phyloP scores from a whole-genome alignment of 2,797 vertebrate genomes.

The Rhinichthys osculus region DNA sequence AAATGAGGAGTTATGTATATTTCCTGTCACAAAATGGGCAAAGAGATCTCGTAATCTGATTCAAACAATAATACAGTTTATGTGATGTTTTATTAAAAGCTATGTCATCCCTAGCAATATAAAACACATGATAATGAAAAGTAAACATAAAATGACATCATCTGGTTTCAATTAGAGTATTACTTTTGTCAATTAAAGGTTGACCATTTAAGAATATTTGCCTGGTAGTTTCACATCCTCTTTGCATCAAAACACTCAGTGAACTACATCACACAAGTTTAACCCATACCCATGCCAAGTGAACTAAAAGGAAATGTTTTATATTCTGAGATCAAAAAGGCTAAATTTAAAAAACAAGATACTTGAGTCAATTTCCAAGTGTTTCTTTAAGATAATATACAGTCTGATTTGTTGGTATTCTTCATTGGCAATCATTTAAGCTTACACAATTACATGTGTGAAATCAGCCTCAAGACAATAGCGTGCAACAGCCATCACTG shows the following conservation, averaged over 20 bases:
- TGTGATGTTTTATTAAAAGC: not conserved
- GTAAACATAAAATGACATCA: not conserved
- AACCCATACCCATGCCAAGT: not conserved
- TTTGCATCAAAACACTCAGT: not conserved
- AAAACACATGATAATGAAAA: not conserved
- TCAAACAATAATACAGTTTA: not conserved
- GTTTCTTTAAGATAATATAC: not conserved
- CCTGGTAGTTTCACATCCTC: no score
- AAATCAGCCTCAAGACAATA: constrained; percentile 1
- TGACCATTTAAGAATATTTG: not conserved
- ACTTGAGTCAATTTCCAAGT: not conserved
- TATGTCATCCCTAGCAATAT: not conserved
- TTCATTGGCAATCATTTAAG: not conserved
- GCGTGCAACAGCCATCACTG: not conserved
- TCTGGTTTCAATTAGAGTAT: not conserved
- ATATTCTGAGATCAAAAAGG: not conserved
- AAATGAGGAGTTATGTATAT: not conserved
- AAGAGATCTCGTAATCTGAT: not conserved
- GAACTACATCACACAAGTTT: not conserved
- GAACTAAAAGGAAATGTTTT: not conserved
- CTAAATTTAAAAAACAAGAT: not conserved
- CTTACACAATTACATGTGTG: not conserved
- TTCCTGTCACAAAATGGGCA: not conserved
- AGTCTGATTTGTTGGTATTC: not conserved
- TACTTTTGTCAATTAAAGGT: not conserved